These are phyloP conservation scores for Phaonia tiefii DNA, from an alignment of 2,888 invertebrate species.

Conservation along the genomic window DNA sequence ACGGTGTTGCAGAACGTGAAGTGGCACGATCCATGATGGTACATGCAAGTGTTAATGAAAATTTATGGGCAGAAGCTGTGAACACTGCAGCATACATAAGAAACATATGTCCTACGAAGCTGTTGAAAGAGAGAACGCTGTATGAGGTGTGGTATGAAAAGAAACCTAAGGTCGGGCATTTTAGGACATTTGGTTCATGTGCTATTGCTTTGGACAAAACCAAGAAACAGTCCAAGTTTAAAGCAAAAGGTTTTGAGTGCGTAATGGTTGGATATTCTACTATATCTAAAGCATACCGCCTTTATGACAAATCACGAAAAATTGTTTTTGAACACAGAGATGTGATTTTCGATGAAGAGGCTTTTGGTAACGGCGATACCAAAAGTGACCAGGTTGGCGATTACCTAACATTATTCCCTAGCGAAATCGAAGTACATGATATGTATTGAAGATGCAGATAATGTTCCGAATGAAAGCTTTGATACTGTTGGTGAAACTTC, in stretches of 20 bases:
- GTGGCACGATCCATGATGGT: conserved; percentile 72
- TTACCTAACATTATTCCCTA: too few species aligned
- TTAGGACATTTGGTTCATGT: conserved; percentile 54
- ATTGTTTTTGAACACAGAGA: conserved; percentile 49
- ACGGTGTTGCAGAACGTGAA: conserved; percentile 69
- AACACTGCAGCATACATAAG: conserved; percentile 65
- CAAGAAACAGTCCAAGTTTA: conserved; percentile 50
- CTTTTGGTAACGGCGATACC: conserved; percentile 34
- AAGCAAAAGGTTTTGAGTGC: conserved; percentile 52
- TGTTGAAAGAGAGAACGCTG: conserved; percentile 58
- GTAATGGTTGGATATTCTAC: conserved; percentile 47
- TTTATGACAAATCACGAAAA: conserved; percentile 42
- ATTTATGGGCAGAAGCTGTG: conserved; percentile 69
- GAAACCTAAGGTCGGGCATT: too few species aligned
- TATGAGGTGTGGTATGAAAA: too few species aligned
- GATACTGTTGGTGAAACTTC: too few species aligned
- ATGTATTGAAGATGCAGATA: background rate
- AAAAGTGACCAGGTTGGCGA: background rate
- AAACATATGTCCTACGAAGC: conserved; percentile 58
- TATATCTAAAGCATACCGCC: conserved; percentile 47
- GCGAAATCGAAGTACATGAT: conserved; percentile 12
- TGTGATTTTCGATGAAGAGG: too few species aligned
- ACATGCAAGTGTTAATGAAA: conserved; percentile 66
- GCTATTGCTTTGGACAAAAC: too few species aligned
- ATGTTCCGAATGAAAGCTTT: background rate